phyloP scores from a whole-genome alignment of 35 echinoderm and acorn worm genomes.

The Heliocidaris erythrogramma region DNA sequence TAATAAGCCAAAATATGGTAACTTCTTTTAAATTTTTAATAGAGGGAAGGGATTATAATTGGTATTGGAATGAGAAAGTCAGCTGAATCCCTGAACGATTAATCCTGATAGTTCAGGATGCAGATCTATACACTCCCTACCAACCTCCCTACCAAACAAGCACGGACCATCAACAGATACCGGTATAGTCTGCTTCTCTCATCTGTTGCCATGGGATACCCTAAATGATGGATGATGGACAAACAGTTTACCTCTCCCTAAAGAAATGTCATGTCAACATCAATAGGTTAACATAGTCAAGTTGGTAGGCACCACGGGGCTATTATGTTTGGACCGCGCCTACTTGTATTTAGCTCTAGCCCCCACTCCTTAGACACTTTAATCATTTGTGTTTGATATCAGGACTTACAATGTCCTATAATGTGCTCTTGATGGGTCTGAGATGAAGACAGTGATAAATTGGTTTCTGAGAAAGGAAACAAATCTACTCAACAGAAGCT shows the following conservation, averaged over 20 bases:
- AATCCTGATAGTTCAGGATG: not conserved
- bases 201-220: not conserved
- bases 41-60: too few relatives aligned
- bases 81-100: too few relatives aligned
- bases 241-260: conserved; percentile 10
- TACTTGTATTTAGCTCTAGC: not conserved
- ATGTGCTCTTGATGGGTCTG: not conserved
- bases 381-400: not conserved
- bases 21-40: too few relatives aligned
- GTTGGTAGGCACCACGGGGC: not conserved
- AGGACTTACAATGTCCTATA: too few relatives aligned
- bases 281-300: conserved; percentile 18
- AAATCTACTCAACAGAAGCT: not conserved
- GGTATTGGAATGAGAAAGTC: too few relatives aligned
- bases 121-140: not conserved
- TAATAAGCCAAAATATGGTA: too few relatives aligned
- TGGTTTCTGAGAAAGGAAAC: not conserved
- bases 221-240: not conserved
- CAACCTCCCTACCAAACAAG: not conserved
- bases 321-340: not conserved
- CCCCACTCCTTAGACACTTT: not conserved
- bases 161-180: not conserved
- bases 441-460: not conserved
- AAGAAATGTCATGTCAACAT: conserved; percentile 17
- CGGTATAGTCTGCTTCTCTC: not conserved